Evolutionary conservation across 1,140 invertebrate species (phyloP), one percentile per base, ranked within the genome.

Genomic region (Limonius californicus): DNA sequence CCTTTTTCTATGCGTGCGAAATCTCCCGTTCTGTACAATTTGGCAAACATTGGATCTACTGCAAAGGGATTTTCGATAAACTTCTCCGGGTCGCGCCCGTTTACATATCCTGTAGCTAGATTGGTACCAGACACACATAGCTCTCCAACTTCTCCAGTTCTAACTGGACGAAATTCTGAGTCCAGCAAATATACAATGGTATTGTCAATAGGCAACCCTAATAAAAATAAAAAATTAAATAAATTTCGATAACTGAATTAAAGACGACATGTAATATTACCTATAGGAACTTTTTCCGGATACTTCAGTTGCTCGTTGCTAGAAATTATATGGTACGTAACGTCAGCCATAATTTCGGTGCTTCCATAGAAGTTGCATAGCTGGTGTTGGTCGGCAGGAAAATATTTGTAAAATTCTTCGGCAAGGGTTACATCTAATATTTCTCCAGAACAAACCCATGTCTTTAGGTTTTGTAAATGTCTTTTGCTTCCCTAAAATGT

Each of bases 301-400:
- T 78, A 67, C n/a, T 83, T 77, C 16, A 89, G 68, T 60, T 91
- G 85, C 0, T 77, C 74, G 21, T 56, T 19, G 9, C 71, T 70
- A 1, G 56, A 71, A 11, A 86, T 72, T 2, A 79, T 62, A 35
- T 84, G 81, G 65, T 81, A 89, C 0, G 87, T 89, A 2, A 90
- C 87, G 68, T 90, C 88, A 0, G 85, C 88, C 86, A 89, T 88
- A 6, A 89, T 84, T 74, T 93, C 91, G 0, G 91, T 92, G 61
- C 89, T 91, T 0, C 91, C 91, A 67, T 92, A 93, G 72, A 92
- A 92, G 70, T 93, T 93, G 23, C 85, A 88, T 12, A 92, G 70
- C 8, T 80, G 77, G 57, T 85, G 83, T 1, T 78, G 77, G 54
- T 77, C 72, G 47, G 79, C 77, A 4, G 74, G 68, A 59, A 90